phyloP scores from a whole-genome alignment of 2,797 vertebrate species.

The Pipistrellus pygmaeus region DNA sequence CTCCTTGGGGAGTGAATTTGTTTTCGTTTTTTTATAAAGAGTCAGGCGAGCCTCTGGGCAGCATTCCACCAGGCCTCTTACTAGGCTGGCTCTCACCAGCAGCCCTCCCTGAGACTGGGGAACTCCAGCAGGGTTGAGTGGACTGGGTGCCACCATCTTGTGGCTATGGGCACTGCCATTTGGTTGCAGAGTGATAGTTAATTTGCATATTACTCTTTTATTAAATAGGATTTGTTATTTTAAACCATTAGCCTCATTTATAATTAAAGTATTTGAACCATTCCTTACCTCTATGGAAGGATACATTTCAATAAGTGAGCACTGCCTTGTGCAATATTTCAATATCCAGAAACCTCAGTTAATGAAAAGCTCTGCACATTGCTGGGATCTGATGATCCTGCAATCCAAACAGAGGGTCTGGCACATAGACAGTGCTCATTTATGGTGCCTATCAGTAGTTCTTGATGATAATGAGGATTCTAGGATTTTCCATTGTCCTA shows the following conservation, averaged over 20 bases:
- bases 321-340: background rate
- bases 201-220: too few relatives aligned
- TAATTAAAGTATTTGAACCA: constrained; percentile 59
- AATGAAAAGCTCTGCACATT: constrained; percentile 12
- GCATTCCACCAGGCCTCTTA: too few relatives aligned
- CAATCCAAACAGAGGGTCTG: background rate
- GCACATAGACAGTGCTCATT: background rate
- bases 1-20: too few relatives aligned
- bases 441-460: background rate
- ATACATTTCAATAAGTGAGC: constrained; percentile 23
- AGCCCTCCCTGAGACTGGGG: too few relatives aligned
- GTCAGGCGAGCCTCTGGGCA: too few relatives aligned
- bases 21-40: too few relatives aligned
- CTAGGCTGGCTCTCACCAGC: too few relatives aligned
- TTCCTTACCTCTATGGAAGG: background rate
- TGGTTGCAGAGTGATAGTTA: too few relatives aligned
- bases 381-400: background rate
- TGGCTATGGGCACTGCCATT: too few relatives aligned
- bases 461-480: background rate
- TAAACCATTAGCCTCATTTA: constrained; percentile 39
- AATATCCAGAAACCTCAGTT: background rate
- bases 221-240: background rate
- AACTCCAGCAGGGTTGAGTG: too few relatives aligned
- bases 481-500: background rate
- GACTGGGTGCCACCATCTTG: too few relatives aligned